Evolutionary conservation across 2,113 vertebrate species (phyloP).

Genomic region (Ptychochromis oligacanthus): DNA sequence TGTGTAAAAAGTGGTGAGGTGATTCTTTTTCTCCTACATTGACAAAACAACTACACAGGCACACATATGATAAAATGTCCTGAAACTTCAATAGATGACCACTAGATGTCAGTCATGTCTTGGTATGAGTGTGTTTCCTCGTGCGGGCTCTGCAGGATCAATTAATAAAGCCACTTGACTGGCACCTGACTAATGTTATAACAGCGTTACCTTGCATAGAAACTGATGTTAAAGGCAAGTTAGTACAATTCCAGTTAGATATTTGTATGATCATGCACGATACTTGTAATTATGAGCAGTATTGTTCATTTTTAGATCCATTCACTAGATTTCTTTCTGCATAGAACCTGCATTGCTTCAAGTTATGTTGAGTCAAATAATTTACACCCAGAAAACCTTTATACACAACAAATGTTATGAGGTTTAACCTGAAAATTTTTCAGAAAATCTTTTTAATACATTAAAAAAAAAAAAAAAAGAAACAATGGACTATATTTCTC

Average conservation of each 20-base stretch:
- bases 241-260: not conserved
- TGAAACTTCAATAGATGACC: not conserved
- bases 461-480: not conserved
- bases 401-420: not conserved
- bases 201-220: not conserved
- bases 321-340: not conserved
- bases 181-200: not conserved
- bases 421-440: not conserved
- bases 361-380: not conserved
- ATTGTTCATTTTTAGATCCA: not conserved
- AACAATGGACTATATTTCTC: too few species aligned
- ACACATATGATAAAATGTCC: not conserved
- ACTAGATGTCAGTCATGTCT: constrained; percentile 59
- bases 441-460: not conserved
- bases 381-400: not conserved
- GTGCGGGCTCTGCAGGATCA: too few species aligned
- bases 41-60: not conserved
- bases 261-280: not conserved
- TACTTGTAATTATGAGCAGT: not conserved
- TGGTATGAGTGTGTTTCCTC: not conserved
- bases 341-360: not conserved
- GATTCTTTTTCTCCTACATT: too few species aligned
- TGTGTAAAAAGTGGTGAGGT: too few species aligned
- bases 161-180: not conserved
- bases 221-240: not conserved